These are phyloP conservation scores for Achlya flavicornis DNA, from an alignment of 2,888 invertebrate species.

Conservation along the genomic window DNA sequence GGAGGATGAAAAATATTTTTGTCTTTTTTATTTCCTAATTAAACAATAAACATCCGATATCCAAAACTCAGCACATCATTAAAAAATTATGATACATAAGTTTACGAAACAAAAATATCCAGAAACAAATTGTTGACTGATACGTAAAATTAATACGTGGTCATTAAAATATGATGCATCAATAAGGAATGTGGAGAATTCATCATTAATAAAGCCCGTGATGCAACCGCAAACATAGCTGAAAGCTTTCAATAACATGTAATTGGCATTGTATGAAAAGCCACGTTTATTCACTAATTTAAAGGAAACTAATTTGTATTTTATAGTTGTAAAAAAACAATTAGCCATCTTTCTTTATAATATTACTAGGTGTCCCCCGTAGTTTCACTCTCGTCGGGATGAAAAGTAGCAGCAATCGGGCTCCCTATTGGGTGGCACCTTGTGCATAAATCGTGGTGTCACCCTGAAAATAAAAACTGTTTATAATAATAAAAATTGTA, in stretches of 20 bases:
- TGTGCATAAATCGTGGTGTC: too few species aligned
- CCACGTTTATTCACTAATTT: neutral
- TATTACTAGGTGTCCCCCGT: too few species aligned
- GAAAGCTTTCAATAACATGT: neutral
- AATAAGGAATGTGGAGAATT: neutral
- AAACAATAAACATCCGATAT: too few species aligned
- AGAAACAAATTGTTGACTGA: slow-evolving; percentile 1
- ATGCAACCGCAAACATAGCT: neutral
- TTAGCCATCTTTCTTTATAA: too few species aligned
- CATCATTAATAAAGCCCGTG: slow-evolving; percentile 1
- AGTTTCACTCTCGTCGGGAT: too few species aligned
- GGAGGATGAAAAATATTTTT: too few species aligned
- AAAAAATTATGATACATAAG: neutral
- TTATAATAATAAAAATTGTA: too few species aligned
- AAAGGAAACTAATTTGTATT: neutral
- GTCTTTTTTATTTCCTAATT: too few species aligned
- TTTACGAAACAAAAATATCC: neutral
- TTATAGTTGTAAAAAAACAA: too few species aligned
- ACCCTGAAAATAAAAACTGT: too few species aligned
- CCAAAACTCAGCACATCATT: neutral
- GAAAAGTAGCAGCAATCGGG: too few species aligned
- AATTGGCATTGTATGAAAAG: neutral
- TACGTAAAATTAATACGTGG: neutral
- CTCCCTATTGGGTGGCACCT: too few species aligned
- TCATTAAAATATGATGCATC: slow-evolving; percentile 6